Evolutionary conservation across 1,140 invertebrate genomes (phyloP).

Genomic region (Bombus ignitus): DNA sequence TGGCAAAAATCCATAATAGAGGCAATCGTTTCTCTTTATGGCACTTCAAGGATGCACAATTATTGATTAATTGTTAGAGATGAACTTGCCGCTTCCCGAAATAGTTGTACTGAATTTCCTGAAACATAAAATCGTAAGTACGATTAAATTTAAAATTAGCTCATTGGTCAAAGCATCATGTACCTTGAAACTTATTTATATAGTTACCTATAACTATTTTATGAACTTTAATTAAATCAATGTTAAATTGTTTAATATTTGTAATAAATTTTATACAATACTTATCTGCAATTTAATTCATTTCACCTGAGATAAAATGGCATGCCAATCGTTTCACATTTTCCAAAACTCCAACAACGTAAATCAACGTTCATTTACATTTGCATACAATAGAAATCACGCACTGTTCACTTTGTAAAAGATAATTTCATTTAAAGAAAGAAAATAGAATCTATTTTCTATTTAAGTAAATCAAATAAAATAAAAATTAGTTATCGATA

Average conservation of each 20-base stretch:
- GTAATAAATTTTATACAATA: neutral
- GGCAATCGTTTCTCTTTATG: constrained; percentile 49
- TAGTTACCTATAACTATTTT: neutral
- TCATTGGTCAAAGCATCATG: too few relatives aligned
- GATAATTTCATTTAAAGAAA: neutral
- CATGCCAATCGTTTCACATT: neutral
- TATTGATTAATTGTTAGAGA: constrained; percentile 49
- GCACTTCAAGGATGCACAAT: constrained; percentile 39
- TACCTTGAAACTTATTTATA: neutral
- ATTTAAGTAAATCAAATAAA: neutral
- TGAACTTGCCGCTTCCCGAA: constrained; percentile 14
- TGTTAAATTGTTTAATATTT: too few relatives aligned
- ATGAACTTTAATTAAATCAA: neutral
- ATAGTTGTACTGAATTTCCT: constrained; percentile 35
- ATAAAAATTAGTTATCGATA: neutral
- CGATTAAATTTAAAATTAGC: neutral
- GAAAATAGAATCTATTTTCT: neutral
- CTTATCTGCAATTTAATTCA: constrained; percentile 5
- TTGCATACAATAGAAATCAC: neutral
- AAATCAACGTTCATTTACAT: neutral
- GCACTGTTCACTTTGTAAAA: neutral
- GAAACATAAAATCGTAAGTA: constrained; percentile 35
- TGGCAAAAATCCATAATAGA: constrained; percentile 38
- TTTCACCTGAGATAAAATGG: neutral
- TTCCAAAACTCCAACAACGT: neutral